Conservation (phyloP, 2,113 vertebrate species). For the Nycticryphes semicollaris region DNA sequence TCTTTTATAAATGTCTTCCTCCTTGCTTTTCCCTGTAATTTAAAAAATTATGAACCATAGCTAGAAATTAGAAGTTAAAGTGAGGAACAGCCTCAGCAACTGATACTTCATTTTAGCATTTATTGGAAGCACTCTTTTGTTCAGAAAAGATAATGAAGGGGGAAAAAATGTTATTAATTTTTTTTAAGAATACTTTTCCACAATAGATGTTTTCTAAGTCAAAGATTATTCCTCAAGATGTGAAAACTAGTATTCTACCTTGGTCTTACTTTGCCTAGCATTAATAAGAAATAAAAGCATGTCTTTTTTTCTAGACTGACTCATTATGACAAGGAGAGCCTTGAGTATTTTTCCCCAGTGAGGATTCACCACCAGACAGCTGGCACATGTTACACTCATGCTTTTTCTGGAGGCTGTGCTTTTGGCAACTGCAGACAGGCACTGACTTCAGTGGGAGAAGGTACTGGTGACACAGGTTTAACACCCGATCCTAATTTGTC, state of each 20-base stretch:
- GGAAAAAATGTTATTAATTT: not conserved
- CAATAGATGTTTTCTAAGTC: not conserved
- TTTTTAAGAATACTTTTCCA: not conserved
- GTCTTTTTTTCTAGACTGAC: not conserved
- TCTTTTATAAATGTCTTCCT: not conserved
- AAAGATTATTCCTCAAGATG: not conserved
- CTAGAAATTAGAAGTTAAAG: not conserved
- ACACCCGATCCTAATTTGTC: not conserved
- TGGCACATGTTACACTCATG: rapidly evolving
- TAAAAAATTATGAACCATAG: not conserved
- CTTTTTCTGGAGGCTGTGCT: not conserved
- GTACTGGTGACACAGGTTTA: not conserved
- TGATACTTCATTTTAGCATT: not conserved
- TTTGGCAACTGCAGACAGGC: not conserved
- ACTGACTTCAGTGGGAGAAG: not conserved
- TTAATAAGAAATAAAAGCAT: not conserved
- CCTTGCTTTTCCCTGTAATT: not conserved
- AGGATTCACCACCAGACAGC: not conserved
- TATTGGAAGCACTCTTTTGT: not conserved
- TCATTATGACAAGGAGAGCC: not conserved
- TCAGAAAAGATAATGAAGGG: not conserved
- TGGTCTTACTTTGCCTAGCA: not conserved
- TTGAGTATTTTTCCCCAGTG: not conserved
- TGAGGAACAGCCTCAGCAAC: not conserved
- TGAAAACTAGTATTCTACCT: not conserved